phyloP scores from a whole-genome alignment of 2,888 invertebrate species.

The Poecilobothrus nobilitatus region DNA sequence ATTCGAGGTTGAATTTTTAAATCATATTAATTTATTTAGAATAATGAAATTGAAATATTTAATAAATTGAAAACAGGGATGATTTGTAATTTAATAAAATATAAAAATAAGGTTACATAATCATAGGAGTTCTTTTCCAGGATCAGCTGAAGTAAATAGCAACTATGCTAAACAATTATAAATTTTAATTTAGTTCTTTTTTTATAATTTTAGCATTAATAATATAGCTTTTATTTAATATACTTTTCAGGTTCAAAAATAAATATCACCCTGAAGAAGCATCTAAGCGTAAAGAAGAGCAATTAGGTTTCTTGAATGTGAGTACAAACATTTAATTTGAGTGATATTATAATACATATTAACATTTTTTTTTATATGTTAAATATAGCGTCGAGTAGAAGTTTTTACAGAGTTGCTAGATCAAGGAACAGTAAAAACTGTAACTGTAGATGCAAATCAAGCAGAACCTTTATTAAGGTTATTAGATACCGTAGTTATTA shows the following conservation, averaged over 20 bases:
- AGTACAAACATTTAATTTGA: slow-evolving; percentile 15
- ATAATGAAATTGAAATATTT: not conserved
- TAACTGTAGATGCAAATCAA: slow-evolving; percentile 79
- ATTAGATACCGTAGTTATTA: slow-evolving; percentile 92
- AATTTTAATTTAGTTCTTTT: not conserved
- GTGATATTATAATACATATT: not conserved
- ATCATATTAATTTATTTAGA: slow-evolving; percentile 16
- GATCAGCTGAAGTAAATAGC: not conserved
- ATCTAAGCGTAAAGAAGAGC: slow-evolving; percentile 79
- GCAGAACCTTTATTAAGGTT: slow-evolving; percentile 73
- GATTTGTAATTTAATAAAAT: too few species aligned
- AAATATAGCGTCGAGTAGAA: slow-evolving; percentile 66
- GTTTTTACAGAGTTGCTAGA: slow-evolving; percentile 81
- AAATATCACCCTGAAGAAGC: slow-evolving; percentile 99
- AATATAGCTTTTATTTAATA: not conserved
- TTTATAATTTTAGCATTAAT: not conserved
- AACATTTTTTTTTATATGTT: not conserved
- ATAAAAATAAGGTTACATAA: too few species aligned
- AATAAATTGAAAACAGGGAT: not conserved
- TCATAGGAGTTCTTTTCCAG: not conserved
- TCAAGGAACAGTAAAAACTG: slow-evolving; percentile 61
- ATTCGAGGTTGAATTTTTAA: slow-evolving; percentile 34
- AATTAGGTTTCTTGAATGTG: slow-evolving; percentile 71
- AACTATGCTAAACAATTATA: not conserved
- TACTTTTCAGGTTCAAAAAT: slow-evolving; percentile 82